Evolutionary conservation across 2,113 vertebrate species (phyloP).

Genomic region (Ranitomeya imitator): DNA sequence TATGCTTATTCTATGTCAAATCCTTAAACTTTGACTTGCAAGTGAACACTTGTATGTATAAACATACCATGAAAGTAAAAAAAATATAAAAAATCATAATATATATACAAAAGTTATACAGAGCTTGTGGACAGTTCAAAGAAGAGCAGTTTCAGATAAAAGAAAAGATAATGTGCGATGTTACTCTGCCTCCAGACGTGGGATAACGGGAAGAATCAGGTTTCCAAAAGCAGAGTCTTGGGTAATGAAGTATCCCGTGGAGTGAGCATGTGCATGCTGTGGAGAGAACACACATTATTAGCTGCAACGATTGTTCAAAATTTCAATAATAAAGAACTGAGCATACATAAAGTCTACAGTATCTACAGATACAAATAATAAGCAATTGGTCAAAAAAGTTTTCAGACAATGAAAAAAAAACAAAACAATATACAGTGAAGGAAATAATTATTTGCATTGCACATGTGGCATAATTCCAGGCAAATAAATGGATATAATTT

Average conservation of each 20-base stretch:
- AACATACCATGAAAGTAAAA: not conserved
- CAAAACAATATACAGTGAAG: no score
- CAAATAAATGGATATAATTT: no score
- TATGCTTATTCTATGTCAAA: not conserved
- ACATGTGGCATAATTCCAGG: no score
- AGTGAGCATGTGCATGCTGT: slow-evolving; percentile 93
- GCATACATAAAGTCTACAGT: not conserved
- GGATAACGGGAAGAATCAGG: slow-evolving; percentile 95
- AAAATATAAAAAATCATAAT: not conserved
- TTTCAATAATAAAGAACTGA: not conserved
- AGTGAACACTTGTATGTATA: not conserved
- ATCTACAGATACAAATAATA: not conserved
- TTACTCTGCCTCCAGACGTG: slow-evolving; percentile 86
- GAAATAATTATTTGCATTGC: no score
- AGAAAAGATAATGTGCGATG: not conserved
- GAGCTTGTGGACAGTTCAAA: not conserved
- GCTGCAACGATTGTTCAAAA: not conserved
- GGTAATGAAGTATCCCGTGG: slow-evolving; percentile 97
- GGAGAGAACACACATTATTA: slow-evolving; percentile 35
- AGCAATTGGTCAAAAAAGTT: no score
- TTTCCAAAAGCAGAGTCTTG: slow-evolving; percentile 98
- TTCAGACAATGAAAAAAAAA: no score
- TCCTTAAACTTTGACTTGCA: not conserved
- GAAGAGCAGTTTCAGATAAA: not conserved
- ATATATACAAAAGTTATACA: not conserved